Conservation (phyloP, 2,113 vertebrate genomes). For the Onychorhynchus coronatus region DNA sequence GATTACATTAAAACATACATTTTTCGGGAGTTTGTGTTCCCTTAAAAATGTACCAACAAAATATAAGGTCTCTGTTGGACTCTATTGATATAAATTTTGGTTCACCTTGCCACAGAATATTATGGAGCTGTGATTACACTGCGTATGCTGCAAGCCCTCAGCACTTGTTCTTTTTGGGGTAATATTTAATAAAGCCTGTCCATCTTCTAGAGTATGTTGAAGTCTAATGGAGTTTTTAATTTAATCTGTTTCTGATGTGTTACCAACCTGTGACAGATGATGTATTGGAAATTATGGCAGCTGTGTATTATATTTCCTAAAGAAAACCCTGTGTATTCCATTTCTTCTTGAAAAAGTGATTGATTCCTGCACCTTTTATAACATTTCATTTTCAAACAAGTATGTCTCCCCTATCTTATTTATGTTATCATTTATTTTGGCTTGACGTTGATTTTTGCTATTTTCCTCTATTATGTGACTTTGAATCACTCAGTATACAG, state of each 20-base stretch:
- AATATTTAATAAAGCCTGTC: neutral
- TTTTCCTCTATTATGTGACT: neutral
- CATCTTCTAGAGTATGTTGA: neutral
- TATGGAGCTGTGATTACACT: neutral
- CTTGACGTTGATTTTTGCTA: neutral
- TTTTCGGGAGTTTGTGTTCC: neutral
- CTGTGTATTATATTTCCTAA: neutral
- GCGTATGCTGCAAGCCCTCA: neutral
- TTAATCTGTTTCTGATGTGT: neutral
- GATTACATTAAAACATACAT: neutral
- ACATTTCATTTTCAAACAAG: constrained; percentile 5
- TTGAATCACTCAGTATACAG: neutral
- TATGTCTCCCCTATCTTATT: neutral
- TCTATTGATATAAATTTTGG: neutral
- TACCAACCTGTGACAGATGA: neutral
- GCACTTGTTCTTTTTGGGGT: neutral
- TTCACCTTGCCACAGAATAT: neutral
- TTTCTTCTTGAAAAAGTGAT: neutral
- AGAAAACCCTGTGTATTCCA: neutral
- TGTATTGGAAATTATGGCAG: neutral
- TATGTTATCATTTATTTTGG: neutral
- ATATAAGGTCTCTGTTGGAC: neutral
- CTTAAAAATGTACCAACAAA: neutral
- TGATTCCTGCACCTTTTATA: neutral
- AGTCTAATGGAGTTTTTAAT: neutral